Base-by-base conservation (phyloP, 1,140 invertebrate genomes). In the Drosophila suzukii region DNA sequence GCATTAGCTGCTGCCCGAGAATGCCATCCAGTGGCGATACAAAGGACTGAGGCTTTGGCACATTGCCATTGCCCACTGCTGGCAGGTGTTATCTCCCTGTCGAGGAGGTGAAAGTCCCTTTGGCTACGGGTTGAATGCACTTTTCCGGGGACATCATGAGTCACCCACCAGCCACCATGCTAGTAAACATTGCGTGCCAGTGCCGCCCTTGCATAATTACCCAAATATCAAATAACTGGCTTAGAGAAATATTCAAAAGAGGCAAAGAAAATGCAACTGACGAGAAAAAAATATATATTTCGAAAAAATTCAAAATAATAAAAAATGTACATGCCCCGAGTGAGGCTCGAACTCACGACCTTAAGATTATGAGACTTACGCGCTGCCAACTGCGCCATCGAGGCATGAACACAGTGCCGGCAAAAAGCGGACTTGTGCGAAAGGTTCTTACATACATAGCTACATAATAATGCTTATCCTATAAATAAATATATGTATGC, bases 341-440 rank as follows among this genome's bases (percentile, higher is more conserved):
- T 97, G 96, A 97, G 97, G 96, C 96, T 97, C 96, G 96, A 97
- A 97, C 96, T 97, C 96, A 97, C 96, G 97, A 97, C 96, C 96
- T 97, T 97, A 96, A 97, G 96, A 97, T 97, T 97, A 97, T 97
- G 96, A 97, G 96, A 97, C 96, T 97, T 96, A 97, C 96, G 96
- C 96, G 96, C 96, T 97, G 94, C 96, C 96, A 95, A 96, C 96
- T 97, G 96, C 96, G 96, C 96, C 95, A 97, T 95, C 96, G 96
- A 97, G 95, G 96, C 96, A 51, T 77, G 32, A 41, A 20, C 51
- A 34, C n/a, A 10, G 6, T 30, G 65, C 34, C 36, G 51, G 66
- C 65, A 49, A 15, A 41, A 39, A 53, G 38, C 44, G 20, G 41
- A 39, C 13, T 57, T 62, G n/a, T 38, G 17, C 20, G 10, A 5